Evolutionary conservation across 2,888 invertebrate species (phyloP).

Genomic region (Epinotia demarniana): DNA sequence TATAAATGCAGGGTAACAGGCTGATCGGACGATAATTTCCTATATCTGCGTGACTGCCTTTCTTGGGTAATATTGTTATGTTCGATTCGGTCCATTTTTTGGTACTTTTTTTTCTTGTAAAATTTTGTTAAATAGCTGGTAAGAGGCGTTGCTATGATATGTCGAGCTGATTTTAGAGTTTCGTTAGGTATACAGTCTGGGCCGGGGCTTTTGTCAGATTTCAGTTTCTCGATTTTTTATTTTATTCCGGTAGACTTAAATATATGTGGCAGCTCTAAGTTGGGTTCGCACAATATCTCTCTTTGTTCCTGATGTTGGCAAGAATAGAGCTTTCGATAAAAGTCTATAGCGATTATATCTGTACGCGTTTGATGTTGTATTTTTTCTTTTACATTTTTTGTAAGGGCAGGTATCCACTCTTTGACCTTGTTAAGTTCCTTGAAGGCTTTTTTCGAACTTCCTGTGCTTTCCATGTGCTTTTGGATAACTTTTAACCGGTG

Average conservation of each 20-base stretch:
- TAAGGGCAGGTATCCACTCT: not conserved
- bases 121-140: not conserved
- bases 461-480: conserved; percentile 4
- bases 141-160: not conserved
- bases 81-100: not conserved
- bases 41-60: too few species aligned
- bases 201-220: not conserved
- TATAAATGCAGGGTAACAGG: not conserved
- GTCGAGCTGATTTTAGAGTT: not conserved
- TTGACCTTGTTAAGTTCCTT: not conserved
- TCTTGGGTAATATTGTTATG: too few species aligned
- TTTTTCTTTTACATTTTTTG: not conserved
- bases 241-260: not conserved
- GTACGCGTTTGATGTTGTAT: not conserved
- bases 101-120: not conserved
- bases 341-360: not conserved
- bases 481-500: not conserved
- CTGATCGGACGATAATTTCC: too few species aligned
- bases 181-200: not conserved
- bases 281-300: not conserved
- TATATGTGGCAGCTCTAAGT: not conserved
- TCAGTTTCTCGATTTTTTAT: not conserved
- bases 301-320: not conserved
- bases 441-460: conserved; percentile 1
- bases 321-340: not conserved